Base-by-base conservation (phyloP, 2,888 invertebrate species). In the Lypha dubia region DNA sequence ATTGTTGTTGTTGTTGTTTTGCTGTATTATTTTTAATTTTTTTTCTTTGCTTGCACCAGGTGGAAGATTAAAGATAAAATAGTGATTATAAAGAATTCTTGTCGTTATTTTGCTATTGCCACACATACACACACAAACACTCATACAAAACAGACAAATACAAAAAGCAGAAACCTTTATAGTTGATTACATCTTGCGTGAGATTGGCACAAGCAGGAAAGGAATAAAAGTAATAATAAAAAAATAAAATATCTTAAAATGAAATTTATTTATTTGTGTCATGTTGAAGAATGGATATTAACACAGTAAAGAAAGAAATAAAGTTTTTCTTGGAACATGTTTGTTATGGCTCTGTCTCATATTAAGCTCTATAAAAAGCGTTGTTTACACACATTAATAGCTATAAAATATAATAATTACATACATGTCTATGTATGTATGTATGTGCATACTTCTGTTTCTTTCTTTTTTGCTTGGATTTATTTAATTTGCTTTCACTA, bases 11-110 rank as follows among this genome's bases (percentile, higher is more conserved):
- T 62, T 65, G 46, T 38, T 76, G 75, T 70, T 62, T 62, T 41
- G 62, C 22, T 9, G 8, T 41, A 46, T 73, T 46, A 56, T 68
- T 44, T 80, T 85, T 82, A n/a, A n/a, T n/a, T n/a, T n/a, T n/a
- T n/a, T n/a, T n/a, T n/a, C n/a, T n/a, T n/a, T n/a, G n/a, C n/a
- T 76, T 79, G 62, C 74, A 76, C 58, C 83, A 81, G 74, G 80
- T 85, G 81, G 84, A 84, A 84, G 84, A 84, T 84, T 84, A 84
- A 81, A 84, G 84, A 84, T 84, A 80, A 84, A 84, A 84, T 84
- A 84, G 67, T 80, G 75, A 84, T 84, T 84, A 80, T 80, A 76
- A 84, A 76, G 76, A 76, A 77, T 49, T 67, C 63, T 17, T 62
- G 38, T 65, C 51, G 28, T 56, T 71, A 35, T 71, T 63, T 71